phyloP scores from a whole-genome alignment of 2,888 invertebrate species.

The Melinaea menophilus region DNA sequence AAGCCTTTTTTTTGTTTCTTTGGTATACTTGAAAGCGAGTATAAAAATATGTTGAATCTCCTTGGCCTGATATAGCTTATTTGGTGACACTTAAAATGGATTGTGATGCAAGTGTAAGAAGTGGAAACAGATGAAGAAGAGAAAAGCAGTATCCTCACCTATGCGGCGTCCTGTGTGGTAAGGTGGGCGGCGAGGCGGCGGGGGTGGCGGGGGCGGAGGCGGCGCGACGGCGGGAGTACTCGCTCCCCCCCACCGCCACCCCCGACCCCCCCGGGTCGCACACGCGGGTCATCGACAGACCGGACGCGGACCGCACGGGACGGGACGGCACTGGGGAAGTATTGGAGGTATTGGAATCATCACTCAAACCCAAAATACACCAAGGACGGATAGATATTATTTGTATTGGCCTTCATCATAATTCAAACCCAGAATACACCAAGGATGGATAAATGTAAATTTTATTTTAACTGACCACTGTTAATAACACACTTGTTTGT shows the following conservation, averaged over 20 bases:
- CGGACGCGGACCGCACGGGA: conserved; percentile 84
- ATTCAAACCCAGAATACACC: no score
- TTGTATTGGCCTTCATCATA: no score
- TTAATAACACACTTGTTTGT: no score
- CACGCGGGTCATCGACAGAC: conserved; percentile 81
- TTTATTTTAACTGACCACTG: no score
- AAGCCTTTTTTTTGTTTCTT: neutral
- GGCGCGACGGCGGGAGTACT: conserved; percentile 77
- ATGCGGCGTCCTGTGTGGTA: conserved; percentile 76
- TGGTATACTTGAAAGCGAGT: neutral
- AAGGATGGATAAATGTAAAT: no score
- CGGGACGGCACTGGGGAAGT: conserved; percentile 79
- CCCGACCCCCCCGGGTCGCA: conserved; percentile 79
- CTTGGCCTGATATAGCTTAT: no score
- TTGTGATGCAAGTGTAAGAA: no score
- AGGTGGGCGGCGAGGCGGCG: conserved; percentile 84
- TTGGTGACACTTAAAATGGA: no score
- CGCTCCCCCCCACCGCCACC: conserved; percentile 78
- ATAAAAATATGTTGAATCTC: conserved; percentile 1
- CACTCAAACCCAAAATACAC: no score
- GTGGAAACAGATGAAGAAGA: no score
- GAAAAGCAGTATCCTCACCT: conserved; percentile 42
- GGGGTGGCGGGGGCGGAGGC: conserved; percentile 87
- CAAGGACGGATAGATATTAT: no score
- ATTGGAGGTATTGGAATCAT: no score